These are phyloP conservation scores for Amaurobius ferox DNA, from an alignment of 2,888 invertebrate genomes.

Conservation along the genomic window DNA sequence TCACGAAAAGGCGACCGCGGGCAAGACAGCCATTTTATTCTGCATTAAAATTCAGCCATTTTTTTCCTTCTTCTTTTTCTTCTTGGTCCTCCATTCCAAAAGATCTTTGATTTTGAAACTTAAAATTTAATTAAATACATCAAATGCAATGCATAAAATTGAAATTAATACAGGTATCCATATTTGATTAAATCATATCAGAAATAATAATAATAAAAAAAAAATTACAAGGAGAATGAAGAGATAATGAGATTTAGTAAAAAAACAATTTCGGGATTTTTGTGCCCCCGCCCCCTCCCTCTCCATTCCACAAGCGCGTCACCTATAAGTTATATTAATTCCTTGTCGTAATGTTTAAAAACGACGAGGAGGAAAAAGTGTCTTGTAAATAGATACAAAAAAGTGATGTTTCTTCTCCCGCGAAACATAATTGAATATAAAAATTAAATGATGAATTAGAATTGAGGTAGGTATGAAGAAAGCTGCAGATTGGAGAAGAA, in stretches of 20 bases:
- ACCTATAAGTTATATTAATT: not conserved
- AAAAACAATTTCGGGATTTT: not conserved
- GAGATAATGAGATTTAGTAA: not conserved
- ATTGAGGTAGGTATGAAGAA: not conserved
- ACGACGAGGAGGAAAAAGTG: not conserved
- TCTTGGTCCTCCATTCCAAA: not conserved
- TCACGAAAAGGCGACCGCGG: not conserved
- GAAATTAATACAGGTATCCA: conserved; percentile 18
- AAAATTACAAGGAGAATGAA: not conserved
- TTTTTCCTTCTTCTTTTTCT: not conserved
- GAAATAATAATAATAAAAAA: not conserved
- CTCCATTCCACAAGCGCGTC: not conserved
- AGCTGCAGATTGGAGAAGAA: not conserved
- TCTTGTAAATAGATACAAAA: not conserved
- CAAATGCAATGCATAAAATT: conserved; percentile 12
- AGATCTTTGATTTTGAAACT: conserved; percentile 1
- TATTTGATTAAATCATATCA: not conserved
- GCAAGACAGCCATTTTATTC: not conserved
- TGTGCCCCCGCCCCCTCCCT: no score
- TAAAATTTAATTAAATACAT: conserved; percentile 15
- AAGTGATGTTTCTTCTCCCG: not conserved
- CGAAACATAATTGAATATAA: conserved; percentile 1
- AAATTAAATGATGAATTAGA: conserved; percentile 3
- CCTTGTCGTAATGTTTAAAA: not conserved
- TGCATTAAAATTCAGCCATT: not conserved